These are phyloP conservation scores for Muntiacus muntjak DNA, from an alignment of 2,113 vertebrate species.

Conservation along the genomic window DNA sequence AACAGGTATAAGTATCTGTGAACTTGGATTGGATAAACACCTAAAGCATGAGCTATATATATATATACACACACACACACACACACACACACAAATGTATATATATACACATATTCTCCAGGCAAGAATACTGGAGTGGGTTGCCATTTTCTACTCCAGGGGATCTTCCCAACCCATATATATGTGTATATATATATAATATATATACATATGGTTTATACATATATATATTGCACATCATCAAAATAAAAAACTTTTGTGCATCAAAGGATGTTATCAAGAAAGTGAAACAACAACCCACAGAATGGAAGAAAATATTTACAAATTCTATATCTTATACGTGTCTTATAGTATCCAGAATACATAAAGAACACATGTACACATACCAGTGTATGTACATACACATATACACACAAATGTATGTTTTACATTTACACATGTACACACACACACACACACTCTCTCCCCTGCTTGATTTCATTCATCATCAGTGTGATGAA, in stretches of 20 bases:
- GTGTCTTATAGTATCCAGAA: background rate
- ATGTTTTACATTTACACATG: background rate
- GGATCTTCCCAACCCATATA: background rate
- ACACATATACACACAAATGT: no score
- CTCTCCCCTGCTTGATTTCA: background rate
- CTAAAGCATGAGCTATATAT: background rate
- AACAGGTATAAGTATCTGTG: background rate
- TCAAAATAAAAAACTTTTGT: background rate
- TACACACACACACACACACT: background rate
- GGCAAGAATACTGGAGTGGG: background rate
- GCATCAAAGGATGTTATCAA: background rate
- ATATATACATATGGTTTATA: background rate
- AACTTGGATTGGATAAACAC: background rate
- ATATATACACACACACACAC: background rate
- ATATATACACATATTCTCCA: background rate
- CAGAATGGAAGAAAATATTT: conserved; percentile 12
- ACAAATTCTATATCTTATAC: background rate
- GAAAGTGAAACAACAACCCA: background rate
- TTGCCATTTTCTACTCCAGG: background rate
- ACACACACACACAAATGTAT: background rate
- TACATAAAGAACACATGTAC: background rate
- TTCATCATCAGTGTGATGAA: background rate
- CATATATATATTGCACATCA: background rate
- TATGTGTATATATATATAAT: background rate
- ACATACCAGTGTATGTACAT: background rate